Percentiles rank a stretch among this genome's conserved stretches.
These are phyloP conservation scores for Clitarchus hookeri DNA, from an alignment of 2,888 invertebrate genomes.

Conservation along the genomic window DNA sequence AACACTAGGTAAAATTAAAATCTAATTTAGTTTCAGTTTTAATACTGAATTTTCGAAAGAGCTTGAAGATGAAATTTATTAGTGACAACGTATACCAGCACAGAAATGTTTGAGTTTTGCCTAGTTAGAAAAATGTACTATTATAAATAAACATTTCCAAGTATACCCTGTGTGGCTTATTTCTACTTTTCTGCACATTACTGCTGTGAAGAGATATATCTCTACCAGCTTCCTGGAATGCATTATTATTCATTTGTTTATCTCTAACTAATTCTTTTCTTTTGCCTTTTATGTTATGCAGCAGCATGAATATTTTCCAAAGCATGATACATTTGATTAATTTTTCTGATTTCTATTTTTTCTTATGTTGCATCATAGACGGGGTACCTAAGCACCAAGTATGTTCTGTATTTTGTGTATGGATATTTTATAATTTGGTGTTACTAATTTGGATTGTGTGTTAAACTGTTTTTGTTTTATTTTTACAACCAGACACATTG, in stretches of 20 bases:
- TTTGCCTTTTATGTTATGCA: neutral
- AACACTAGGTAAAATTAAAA: too few relatives aligned
- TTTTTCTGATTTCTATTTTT: neutral
- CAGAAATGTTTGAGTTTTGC: too few relatives aligned
- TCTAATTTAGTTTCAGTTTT: too few relatives aligned
- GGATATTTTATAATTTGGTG: neutral
- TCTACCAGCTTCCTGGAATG: neutral
- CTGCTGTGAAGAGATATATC: neutral
- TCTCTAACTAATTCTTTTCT: neutral
- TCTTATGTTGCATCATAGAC: neutral
- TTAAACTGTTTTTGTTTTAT: slow-evolving; percentile 15
- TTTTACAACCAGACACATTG: slow-evolving; percentile 5
- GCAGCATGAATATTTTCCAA: neutral
- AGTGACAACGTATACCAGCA: too few relatives aligned
- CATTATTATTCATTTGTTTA: neutral
- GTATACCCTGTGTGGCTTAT: neutral
- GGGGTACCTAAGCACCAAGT: slow-evolving; percentile 23
- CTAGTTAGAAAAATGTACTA: too few relatives aligned
- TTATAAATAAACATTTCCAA: neutral
- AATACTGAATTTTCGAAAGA: too few relatives aligned
- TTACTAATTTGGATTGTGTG: neutral
- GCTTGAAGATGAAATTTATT: too few relatives aligned
- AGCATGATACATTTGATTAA: neutral
- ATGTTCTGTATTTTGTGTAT: neutral
- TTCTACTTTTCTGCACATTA: neutral